A percentile compares a stretch with the other conserved stretches of the same genome.
These are phyloP conservation scores for Monopis laevigella DNA, from an alignment of 2,888 invertebrate species.

Conservation along the genomic window DNA sequence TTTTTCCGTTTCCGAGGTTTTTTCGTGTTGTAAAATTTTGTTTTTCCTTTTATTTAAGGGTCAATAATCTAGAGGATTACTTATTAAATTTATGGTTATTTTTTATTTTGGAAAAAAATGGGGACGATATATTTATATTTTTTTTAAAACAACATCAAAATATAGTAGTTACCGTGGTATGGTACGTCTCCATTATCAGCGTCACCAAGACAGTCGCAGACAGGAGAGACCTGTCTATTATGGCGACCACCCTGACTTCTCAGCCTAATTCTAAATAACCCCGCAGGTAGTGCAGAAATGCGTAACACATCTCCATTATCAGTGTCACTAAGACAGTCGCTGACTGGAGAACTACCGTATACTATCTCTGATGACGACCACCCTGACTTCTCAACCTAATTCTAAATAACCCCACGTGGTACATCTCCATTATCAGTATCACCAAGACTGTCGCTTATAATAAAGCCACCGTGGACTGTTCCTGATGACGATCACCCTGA, in stretches of 20 bases:
- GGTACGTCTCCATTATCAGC: conserved; percentile 58
- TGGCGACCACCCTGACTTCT: conserved; percentile 89
- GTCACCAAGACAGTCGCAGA: conserved; percentile 57
- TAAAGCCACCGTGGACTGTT: conserved; percentile 74
- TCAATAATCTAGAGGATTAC: too few relatives aligned
- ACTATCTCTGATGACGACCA: conserved; percentile 85
- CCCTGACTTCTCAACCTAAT: conserved; percentile 92
- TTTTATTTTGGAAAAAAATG: too few relatives aligned
- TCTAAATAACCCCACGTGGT: too few relatives aligned
- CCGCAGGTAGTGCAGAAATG: too few relatives aligned
- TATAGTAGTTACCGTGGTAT: too few relatives aligned
- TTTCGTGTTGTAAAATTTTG: too few relatives aligned
- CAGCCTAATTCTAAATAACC: too few relatives aligned
- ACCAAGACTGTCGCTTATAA: conserved; percentile 56
- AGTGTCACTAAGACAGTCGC: conserved; percentile 55
- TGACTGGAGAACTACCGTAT: conserved; percentile 70
- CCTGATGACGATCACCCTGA: conserved; percentile 90
- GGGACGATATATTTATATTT: too few relatives aligned
- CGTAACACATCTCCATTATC: conserved; percentile 58
- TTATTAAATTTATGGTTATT: too few relatives aligned
- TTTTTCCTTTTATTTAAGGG: too few relatives aligned
- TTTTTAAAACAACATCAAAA: too few relatives aligned
- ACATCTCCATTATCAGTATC: conserved; percentile 58
- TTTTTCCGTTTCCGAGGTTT: too few relatives aligned
- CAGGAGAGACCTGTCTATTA: conserved; percentile 72